Base-by-base conservation (phyloP, 2,888 invertebrate genomes). In the Ichneumoninae sp. region DNA sequence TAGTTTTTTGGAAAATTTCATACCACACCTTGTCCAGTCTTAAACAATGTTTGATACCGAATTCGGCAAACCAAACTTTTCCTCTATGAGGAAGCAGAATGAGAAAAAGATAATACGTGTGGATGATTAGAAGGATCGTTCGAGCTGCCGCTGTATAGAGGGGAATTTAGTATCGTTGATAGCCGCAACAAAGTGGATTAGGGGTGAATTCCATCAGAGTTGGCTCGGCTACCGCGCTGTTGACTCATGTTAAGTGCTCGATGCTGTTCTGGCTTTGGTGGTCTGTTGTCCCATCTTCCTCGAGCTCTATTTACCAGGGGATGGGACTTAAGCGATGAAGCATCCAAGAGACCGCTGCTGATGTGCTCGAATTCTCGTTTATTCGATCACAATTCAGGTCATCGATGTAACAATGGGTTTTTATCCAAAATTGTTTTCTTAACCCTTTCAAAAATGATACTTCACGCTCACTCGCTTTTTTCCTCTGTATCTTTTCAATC, bases 111-210 rank as follows among this genome's bases (percentile, higher is more conserved):
- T 33, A 63, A 63, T 63, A 63, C 16, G 57, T 7, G 63, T 13
- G n/a, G 30, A 63, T 6, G 30, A 63, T 63, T 63, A 63, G 60
- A 60, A 60, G 33, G 33, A n/a, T n/a, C 1, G 33, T 16, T 6
- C 30, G 30, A 63, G 63, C n/a, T 33, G 63, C 6, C 16, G 63
- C 63, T 16, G 63, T 30, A 16, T 16, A n/a, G 63, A 19, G 63
- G 74, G 69, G 65, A 83, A 83, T 79, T 79, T 83, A 75, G 83
- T 69, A 79, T 33, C 78, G 69, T 68, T 65, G 68, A 65, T 83
- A 78, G 74, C 78, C 70, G 83, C 79, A 83, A 83, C 83, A 77
- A 79, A 83, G 69, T 83, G 83, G 83, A 83, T 83, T 83, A 83
- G 79, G 83, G 83, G 78, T 75, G 83, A 79, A 83, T 74, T 79